Percentiles rank a stretch among this genome's conserved stretches.
Evolutionary conservation across 1,140 invertebrate genomes (phyloP).

Genomic region (Saccostrea cuccullata): DNA sequence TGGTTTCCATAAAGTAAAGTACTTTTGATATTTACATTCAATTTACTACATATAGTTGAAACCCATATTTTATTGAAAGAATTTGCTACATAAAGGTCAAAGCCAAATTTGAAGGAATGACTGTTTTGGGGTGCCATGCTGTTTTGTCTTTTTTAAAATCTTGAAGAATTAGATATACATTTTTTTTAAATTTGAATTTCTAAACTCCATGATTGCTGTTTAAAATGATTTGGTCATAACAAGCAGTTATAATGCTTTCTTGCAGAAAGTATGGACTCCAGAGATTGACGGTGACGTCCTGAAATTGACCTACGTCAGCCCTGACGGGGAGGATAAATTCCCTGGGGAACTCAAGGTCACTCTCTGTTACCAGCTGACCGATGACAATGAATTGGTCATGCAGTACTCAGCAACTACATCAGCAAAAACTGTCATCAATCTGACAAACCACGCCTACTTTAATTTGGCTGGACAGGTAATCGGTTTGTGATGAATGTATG

Average conservation of each 20-base stretch:
- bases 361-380: slow-evolving; percentile 86
- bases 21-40: not conserved
- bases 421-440: slow-evolving; percentile 90
- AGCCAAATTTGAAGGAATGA: too few species aligned
- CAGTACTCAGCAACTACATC: slow-evolving; percentile 86
- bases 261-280: slow-evolving; percentile 76
- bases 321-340: slow-evolving; percentile 91
- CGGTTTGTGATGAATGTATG: too few species aligned
- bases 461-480: slow-evolving; percentile 92
- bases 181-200: too few species aligned
- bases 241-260: not conserved
- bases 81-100: too few species aligned
- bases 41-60: too few species aligned
- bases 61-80: too few species aligned
- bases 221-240: not conserved
- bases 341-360: slow-evolving; percentile 85
- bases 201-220: not conserved
- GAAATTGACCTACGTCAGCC: slow-evolving; percentile 82
- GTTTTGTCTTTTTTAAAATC: too few species aligned
- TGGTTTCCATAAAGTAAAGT: slow-evolving; percentile 89
- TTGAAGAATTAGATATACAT: too few species aligned
- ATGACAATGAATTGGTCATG: slow-evolving; percentile 87
- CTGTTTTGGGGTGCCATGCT: too few species aligned
- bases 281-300: slow-evolving; percentile 71
- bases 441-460: slow-evolving; percentile 96